Evolutionary conservation across 2,888 invertebrate genomes (phyloP).

Genomic region (Bursaphelenchus okinawaensis): DNA sequence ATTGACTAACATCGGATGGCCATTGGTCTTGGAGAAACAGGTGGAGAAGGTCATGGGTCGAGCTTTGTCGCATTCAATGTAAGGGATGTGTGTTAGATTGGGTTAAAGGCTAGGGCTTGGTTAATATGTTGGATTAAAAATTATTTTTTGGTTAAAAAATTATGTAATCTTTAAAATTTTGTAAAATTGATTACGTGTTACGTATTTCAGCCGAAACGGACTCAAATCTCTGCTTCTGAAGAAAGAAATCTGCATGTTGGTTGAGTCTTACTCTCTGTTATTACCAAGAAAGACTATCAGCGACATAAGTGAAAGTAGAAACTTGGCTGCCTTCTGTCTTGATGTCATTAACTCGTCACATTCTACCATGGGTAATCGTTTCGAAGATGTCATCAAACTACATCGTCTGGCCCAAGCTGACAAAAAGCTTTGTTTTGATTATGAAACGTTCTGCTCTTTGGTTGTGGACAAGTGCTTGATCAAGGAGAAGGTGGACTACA

Average conservation of each 20-base stretch:
- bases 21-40: background rate
- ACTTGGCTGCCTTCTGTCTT: background rate
- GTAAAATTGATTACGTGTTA: background rate
- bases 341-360: background rate
- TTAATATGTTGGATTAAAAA: too few relatives aligned
- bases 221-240: background rate
- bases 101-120: too few relatives aligned
- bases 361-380: background rate
- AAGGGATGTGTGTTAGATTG: too few relatives aligned
- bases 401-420: background rate
- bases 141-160: too few relatives aligned
- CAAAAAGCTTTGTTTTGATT: background rate
- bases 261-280: background rate
- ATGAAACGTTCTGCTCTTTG: background rate
- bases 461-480: background rate
- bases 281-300: background rate
- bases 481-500: background rate
- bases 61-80: background rate
- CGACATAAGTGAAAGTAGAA: background rate
- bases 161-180: too few relatives aligned
- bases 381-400: background rate
- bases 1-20: background rate
- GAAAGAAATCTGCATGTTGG: background rate
- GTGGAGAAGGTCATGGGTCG: background rate
- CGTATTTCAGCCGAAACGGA: background rate